phyloP scores from a whole-genome alignment of 2,888 invertebrate species.

The Plebejus melissa region DNA sequence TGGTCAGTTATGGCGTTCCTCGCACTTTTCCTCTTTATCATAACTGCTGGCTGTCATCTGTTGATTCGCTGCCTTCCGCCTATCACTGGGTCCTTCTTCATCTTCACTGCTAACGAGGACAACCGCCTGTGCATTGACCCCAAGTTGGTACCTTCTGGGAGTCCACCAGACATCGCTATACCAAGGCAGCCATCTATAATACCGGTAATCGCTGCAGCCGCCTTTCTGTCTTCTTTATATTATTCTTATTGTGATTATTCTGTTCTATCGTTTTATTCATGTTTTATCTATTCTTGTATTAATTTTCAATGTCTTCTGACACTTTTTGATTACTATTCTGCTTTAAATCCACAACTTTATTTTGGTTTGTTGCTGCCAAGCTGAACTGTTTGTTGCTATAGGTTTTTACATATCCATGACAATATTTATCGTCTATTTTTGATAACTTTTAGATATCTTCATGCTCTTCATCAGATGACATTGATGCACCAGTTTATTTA shows the following conservation, averaged over 20 bases:
- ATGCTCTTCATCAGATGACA: background rate
- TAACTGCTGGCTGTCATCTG: constrained; percentile 52
- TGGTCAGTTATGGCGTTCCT: constrained; percentile 53
- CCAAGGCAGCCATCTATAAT: constrained; percentile 49
- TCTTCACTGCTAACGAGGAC: constrained; percentile 69
- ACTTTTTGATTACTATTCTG: too few relatives aligned
- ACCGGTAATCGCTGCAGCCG: constrained; percentile 44
- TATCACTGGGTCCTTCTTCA: constrained; percentile 59
- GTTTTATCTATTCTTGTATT: background rate
- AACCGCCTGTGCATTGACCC: constrained; percentile 60
- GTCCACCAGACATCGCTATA: constrained; percentile 37
- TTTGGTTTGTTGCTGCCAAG: too few relatives aligned
- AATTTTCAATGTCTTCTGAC: too few relatives aligned
- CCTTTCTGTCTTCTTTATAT: background rate
- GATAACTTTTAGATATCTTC: constrained; percentile 8
- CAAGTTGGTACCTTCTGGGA: constrained; percentile 39
- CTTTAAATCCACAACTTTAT: too few relatives aligned
- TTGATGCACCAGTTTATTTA: background rate
- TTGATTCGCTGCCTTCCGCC: constrained; percentile 57
- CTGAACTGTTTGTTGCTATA: too few relatives aligned
- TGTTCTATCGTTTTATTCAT: background rate
- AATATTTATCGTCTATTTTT: too few relatives aligned
- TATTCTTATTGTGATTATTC: background rate
- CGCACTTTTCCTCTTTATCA: constrained; percentile 46
- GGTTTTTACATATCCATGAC: too few relatives aligned